Evolutionary conservation across 2,113 vertebrate species (phyloP).

Genomic region (Tetrax tetrax): DNA sequence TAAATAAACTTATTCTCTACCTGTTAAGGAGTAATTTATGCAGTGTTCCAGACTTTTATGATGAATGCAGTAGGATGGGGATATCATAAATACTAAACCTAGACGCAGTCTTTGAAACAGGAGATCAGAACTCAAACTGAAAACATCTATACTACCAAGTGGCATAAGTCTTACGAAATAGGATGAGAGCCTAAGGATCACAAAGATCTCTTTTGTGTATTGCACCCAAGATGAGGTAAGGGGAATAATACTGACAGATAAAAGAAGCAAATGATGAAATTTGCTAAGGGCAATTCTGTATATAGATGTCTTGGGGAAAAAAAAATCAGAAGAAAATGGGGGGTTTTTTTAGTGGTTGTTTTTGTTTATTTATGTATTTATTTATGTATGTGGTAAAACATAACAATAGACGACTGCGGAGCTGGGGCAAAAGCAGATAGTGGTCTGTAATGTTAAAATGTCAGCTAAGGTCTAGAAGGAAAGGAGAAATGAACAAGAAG

Average conservation of each 20-base stretch:
- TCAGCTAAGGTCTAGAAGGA: neutral
- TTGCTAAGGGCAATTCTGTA: neutral
- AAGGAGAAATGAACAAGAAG: neutral
- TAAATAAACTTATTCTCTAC: neutral
- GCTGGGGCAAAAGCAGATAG: neutral
- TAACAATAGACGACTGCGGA: neutral
- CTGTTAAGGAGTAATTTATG: neutral
- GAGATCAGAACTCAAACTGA: neutral
- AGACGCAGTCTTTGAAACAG: neutral
- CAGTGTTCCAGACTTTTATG: neutral
- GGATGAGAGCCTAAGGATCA: neutral
- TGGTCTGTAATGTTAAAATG: neutral
- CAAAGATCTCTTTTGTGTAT: neutral
- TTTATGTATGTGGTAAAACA: neutral
- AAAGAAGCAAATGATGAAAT: neutral
- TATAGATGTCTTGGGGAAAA: neutral
- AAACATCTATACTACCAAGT: neutral
- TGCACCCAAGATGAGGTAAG: neutral
- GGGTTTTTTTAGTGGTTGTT: rapidly evolving
- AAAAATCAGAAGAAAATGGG: neutral
- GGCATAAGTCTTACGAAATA: neutral
- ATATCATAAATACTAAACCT: neutral
- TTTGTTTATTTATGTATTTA: neutral
- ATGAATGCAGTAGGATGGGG: neutral
- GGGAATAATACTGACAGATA: neutral